Evolutionary conservation across 2,888 invertebrate genomes (phyloP).

Genomic region (Pyralis farinalis): DNA sequence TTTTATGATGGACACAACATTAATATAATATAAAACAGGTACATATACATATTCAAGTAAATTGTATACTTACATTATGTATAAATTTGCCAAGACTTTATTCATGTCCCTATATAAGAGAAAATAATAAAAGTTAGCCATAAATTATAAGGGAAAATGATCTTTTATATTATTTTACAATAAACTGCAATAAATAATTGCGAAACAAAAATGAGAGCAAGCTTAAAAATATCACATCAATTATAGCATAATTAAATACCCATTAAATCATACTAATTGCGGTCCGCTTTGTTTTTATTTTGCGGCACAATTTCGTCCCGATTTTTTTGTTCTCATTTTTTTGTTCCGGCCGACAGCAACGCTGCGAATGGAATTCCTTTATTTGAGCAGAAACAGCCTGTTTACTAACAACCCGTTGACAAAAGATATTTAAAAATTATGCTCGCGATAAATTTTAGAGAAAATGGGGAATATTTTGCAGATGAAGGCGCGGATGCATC

Average conservation of each 20-base stretch:
- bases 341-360: conserved; percentile 38
- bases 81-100: no score
- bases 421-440: conserved; percentile 73
- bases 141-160: neutral
- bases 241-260: conserved; percentile 73
- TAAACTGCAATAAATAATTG: conserved; percentile 21
- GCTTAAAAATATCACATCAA: conserved; percentile 64
- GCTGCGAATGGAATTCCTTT: conserved; percentile 74
- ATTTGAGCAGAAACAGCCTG: conserved; percentile 66
- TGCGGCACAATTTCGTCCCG: conserved; percentile 48
- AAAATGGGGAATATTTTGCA: conserved; percentile 28
- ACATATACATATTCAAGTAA: no score
- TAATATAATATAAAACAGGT: no score
- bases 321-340: conserved; percentile 44
- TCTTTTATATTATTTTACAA: neutral
- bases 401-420: conserved; percentile 68
- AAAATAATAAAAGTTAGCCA: neutral
- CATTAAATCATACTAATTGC: conserved; percentile 79
- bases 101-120: no score
- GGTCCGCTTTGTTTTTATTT: conserved; percentile 71
- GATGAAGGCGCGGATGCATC: conserved; percentile 7
- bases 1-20: no score
- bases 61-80: no score
- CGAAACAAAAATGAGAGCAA: conserved; percentile 31
- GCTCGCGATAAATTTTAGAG: conserved; percentile 62